Conservation (phyloP, 2,113 vertebrate genomes). For the Onychorhynchus coronatus region DNA sequence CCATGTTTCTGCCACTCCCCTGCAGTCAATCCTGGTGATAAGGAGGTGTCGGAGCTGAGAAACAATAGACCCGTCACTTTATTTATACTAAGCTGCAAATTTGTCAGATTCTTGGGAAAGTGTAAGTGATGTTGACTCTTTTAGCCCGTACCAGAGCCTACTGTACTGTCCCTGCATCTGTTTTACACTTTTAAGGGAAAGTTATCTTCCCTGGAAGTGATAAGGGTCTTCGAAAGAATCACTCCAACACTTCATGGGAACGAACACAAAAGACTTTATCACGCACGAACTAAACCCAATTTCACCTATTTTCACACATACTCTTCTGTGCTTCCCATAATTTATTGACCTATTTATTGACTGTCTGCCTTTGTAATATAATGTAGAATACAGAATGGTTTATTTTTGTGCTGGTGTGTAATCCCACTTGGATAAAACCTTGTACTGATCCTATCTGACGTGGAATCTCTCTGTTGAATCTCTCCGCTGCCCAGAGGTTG, state of each 20-base stretch:
- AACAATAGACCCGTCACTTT: constrained; percentile 78
- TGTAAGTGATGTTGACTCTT: constrained; percentile 58
- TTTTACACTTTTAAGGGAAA: constrained; percentile 60
- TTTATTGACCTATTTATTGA: constrained; percentile 84
- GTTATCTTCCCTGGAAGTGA: constrained; percentile 48
- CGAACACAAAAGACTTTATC: background rate
- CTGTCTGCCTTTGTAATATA: constrained; percentile 76
- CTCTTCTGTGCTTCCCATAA: constrained; percentile 67
- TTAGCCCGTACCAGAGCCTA: background rate
- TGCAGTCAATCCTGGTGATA: constrained; percentile 76
- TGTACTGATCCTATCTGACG: background rate
- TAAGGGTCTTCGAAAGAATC: constrained; percentile 50
- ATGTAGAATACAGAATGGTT: constrained; percentile 79
- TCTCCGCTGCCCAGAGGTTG: background rate
- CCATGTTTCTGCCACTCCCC: constrained; percentile 68
- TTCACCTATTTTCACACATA: constrained; percentile 20
- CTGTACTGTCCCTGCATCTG: background rate
- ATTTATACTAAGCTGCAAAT: constrained; percentile 68
- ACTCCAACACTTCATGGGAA: constrained; percentile 26
- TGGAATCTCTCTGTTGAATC: background rate
- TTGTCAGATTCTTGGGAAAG: constrained; percentile 70
- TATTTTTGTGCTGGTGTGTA: constrained; percentile 75
- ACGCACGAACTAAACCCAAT: background rate
- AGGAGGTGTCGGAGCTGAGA: constrained; percentile 83
- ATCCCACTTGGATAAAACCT: constrained; percentile 43